phyloP scores from a whole-genome alignment of 92 coral and sea anemone species.

The Metridium senile region DNA sequence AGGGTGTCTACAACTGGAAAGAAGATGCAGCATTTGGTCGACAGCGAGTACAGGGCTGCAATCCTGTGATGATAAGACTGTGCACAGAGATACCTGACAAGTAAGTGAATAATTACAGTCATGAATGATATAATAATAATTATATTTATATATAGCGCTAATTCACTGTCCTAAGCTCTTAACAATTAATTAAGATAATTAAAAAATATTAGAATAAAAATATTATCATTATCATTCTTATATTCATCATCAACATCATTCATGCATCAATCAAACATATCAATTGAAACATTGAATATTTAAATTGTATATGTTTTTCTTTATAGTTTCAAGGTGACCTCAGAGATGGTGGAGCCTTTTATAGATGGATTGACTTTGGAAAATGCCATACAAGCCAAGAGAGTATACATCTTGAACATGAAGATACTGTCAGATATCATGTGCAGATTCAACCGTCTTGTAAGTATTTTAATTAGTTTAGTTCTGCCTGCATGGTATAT shows the following conservation, averaged over 20 bases:
- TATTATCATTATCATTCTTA: no score
- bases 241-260: no score
- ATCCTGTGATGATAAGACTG: constrained; percentile 78
- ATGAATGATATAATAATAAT: no score
- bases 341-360: constrained; percentile 89
- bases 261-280: no score
- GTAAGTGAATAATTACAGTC: constrained; percentile 62
- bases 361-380: constrained; percentile 81
- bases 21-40: constrained; percentile 93
- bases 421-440: constrained; percentile 63
- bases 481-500: not conserved
- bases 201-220: no score
- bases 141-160: no score
- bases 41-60: constrained; percentile 95
- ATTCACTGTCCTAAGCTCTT: no score
- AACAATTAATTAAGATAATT: no score
- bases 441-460: constrained; percentile 91
- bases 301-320: not conserved
- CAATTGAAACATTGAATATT: no score
- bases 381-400: constrained; percentile 77
- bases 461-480: constrained; percentile 30
- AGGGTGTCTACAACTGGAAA: constrained; percentile 90
- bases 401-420: constrained; percentile 86
- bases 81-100: constrained; percentile 92
- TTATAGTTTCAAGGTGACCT: constrained; percentile 74